phyloP scores from a whole-genome alignment of 2,888 invertebrate genomes.

The Pomacea canaliculata region DNA sequence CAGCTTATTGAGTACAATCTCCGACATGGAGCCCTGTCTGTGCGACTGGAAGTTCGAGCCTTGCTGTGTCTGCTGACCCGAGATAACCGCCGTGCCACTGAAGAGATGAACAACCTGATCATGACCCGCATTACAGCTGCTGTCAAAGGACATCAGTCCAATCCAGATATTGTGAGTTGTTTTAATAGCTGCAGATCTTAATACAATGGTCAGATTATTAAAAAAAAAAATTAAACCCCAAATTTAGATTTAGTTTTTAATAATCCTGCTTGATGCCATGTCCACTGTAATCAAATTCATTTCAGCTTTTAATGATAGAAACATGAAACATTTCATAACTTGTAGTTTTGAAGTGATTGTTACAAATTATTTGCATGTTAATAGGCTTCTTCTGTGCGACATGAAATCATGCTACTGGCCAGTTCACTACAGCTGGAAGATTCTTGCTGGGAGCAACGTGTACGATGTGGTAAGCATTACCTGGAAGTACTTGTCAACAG shows the following conservation, averaged over 20 bases:
- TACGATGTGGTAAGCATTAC: constrained; percentile 73
- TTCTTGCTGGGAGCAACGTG: constrained; percentile 93
- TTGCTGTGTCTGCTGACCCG: constrained; percentile 89
- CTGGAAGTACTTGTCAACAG: not conserved
- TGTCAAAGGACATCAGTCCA: constrained; percentile 73
- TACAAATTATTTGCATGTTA: too few relatives aligned
- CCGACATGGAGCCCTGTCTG: constrained; percentile 81
- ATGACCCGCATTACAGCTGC: constrained; percentile 82
- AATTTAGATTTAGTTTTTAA: not conserved
- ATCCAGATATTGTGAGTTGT: constrained; percentile 75
- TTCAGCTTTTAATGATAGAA: too few relatives aligned
- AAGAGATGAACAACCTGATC: constrained; percentile 85
- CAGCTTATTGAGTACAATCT: constrained; percentile 92
- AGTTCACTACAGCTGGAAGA: constrained; percentile 92
- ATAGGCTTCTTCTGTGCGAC: constrained; percentile 79
- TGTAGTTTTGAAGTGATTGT: too few relatives aligned
- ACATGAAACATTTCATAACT: too few relatives aligned
- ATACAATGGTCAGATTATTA: not conserved
- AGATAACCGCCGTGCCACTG: constrained; percentile 86
- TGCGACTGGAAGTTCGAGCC: constrained; percentile 88
- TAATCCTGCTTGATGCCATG: not conserved
- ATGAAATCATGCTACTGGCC: constrained; percentile 89
- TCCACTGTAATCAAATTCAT: too few relatives aligned
- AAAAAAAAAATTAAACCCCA: not conserved
- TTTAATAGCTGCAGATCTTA: not conserved